Base-by-base conservation (phyloP, 2,113 vertebrate species). In the Tachysurus vachellii region DNA sequence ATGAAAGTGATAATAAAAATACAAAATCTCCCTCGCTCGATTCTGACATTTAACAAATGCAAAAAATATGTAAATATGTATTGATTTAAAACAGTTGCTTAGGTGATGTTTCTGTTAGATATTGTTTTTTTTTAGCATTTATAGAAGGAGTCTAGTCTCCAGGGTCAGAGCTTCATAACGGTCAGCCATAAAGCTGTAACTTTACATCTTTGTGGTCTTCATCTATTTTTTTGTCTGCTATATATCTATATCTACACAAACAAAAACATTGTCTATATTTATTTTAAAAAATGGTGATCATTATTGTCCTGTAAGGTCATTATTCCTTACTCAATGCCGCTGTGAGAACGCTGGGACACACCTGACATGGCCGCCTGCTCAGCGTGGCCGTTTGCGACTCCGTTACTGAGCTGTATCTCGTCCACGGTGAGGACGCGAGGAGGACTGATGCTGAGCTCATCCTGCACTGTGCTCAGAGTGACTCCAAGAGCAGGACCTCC, bases 351-450 rank as follows among this genome's bases (percentile, higher is more conserved):
- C 0, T 10, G 31, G 64, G 57, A 42, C 96, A 93, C 89, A 99
- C 97, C 96, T 89, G 96, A 92, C 84, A 94, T 95, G 83, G 93
- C 68, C 61, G 28, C 89, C 68, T 93, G 93, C 0, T 92, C 94
- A 1, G 88, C 4, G 0, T 95, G 96, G 5, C 96, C 96, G 0
- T 98, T 99, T 42, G 93, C 87, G 12, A 93, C 12, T 64, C 96
- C 96, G 0, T 97, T 98, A 17, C 91, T 92, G 80, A 96, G 87
- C 61, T 95, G 95, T 0, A 94, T 85, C 2, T 97, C 96, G 66
- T 97, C 97, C 57, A 97, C 87, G 7, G 93, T 95, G 82, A 99
- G 95, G 47, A 94, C 66, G 56, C 95, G 90, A 0, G 97, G 96
- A 4, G 97, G 97, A 80, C 88, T 93, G 87, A 94, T 83, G 83